Percentiles rank a stretch among this genome's conserved stretches.
Conservation (phyloP, 2,113 vertebrate species). For the Bujurquina vittata region DNA sequence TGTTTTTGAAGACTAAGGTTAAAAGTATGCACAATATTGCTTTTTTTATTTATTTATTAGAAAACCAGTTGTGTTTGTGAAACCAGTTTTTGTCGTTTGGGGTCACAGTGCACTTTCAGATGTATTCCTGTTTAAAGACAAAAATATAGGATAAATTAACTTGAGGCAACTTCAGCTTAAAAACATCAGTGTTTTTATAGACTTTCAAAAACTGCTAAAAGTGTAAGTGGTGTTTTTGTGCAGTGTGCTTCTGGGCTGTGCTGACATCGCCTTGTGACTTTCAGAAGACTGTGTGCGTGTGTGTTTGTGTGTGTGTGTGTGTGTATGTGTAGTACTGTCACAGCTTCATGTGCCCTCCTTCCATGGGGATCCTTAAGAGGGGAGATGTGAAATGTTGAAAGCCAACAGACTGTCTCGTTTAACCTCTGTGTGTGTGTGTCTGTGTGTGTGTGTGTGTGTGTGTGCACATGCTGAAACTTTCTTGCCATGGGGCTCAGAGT, state of each 20-base stretch:
- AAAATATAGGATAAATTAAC: not conserved
- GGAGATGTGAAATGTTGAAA: constrained; percentile 14
- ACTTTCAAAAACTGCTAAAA: constrained; percentile 14
- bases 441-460: not conserved
- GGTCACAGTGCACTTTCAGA: not conserved
- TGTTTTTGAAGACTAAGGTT: constrained; percentile 35
- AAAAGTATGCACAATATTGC: not conserved
- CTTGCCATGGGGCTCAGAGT: constrained; percentile 5
- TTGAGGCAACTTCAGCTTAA: not conserved
- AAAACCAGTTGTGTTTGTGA: not conserved
- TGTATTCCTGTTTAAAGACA: not conserved
- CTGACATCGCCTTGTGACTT: not conserved
- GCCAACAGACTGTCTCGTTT: not conserved
- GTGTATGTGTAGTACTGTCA: not conserved
- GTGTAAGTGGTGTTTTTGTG: not conserved
- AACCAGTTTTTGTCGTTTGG: not conserved
- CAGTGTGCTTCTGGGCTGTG: not conserved
- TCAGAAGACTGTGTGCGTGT: not conserved
- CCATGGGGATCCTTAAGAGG: constrained; percentile 1
- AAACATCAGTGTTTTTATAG: not conserved
- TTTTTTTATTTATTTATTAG: not conserved
- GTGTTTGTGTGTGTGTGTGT: not conserved
- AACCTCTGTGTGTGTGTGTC: not conserved
- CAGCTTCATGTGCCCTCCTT: constrained; percentile 14
- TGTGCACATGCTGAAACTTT: not conserved